A percentile compares a stretch with the other conserved stretches of the same genome.
Conservation (phyloP, 2,797 vertebrate species). For the Loris lydekkerianus region DNA sequence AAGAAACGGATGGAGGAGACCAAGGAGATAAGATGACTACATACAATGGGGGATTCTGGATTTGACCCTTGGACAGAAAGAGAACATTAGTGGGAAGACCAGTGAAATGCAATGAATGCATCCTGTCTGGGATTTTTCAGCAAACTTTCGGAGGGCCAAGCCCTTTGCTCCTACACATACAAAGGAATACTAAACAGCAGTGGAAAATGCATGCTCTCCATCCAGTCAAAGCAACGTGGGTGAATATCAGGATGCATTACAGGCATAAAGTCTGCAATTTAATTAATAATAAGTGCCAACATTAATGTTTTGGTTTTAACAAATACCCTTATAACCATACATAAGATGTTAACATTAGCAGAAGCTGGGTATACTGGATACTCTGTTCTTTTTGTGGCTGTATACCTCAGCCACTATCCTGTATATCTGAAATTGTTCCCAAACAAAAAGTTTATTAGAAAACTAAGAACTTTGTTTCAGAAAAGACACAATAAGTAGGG, state of each 20-base stretch:
- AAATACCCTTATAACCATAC: background rate
- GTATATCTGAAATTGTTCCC: background rate
- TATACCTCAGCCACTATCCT: background rate
- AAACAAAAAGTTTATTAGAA: conserved; percentile 12
- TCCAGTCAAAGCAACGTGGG: background rate
- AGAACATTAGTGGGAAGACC: background rate
- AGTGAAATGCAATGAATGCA: background rate
- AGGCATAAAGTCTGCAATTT: background rate
- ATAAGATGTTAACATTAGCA: background rate
- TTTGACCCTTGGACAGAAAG: background rate
- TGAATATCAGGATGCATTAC: background rate
- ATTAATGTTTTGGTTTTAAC: background rate
- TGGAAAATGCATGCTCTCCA: background rate
- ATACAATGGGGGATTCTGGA: background rate
- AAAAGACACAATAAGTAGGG: conserved; percentile 33
- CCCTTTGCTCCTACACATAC: no score
- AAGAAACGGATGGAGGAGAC: background rate
- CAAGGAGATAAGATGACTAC: background rate
- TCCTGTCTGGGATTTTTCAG: no score
- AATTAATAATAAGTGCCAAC: background rate
- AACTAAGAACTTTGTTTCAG: background rate
- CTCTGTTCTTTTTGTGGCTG: background rate
- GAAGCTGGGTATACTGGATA: background rate
- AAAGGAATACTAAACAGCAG: background rate
- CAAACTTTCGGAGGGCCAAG: no score